Base-by-base conservation (phyloP, 1,140 invertebrate species). In the Drosophila elegans region DNA sequence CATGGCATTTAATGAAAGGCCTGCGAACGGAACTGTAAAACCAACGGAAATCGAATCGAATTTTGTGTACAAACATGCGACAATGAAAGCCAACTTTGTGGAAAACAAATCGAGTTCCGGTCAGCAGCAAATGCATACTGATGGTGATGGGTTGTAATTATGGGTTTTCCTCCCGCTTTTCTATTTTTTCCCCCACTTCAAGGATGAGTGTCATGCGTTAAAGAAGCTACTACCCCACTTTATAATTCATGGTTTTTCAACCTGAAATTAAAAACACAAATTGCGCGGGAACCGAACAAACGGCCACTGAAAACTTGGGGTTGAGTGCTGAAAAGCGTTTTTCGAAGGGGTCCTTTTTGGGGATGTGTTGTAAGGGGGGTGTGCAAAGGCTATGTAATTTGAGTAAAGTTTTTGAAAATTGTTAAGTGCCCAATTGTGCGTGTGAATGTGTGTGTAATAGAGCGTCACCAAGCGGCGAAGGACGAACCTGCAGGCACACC, bases 401-500 rank as follows among this genome's bases (percentile, higher is more conserved):
- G 64, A 83, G 67, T 45, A 63, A 76, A 72, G 72, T 79, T 80
- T 78, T 83, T 89, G 39, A 45, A 88, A 83, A 79, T 88, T 76
- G 62, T 68, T 69, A 80, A 89, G 75, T 72, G 69, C 71, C 69
- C 74, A 78, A 86, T 74, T 66, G 78, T 86, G 81, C 73, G 84
- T 80, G 83, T 89, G 84, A 89, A 84, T 89, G 68, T 78, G 77
- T 90, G 84, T 80, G 84, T 89, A 88, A 89, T 89, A 80, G 83
- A 86, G 71, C 82, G 82, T 88, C 82, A 86, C 76, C 75, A 36
- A 25, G 25, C 9, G 61, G 73, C 61, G 46, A 27, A 69, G 62
- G 62, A 71, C 66, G 32, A 29, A 11, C 34, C 78, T 34, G 59
- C 78, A 64, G 42, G 61, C 59, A 46, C 79, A 83, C 84, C 84